Percentiles rank a stretch among this genome's conserved stretches.
phyloP scores from a whole-genome alignment of 2,888 invertebrate genomes.

The Deladenus siricidicola region DNA sequence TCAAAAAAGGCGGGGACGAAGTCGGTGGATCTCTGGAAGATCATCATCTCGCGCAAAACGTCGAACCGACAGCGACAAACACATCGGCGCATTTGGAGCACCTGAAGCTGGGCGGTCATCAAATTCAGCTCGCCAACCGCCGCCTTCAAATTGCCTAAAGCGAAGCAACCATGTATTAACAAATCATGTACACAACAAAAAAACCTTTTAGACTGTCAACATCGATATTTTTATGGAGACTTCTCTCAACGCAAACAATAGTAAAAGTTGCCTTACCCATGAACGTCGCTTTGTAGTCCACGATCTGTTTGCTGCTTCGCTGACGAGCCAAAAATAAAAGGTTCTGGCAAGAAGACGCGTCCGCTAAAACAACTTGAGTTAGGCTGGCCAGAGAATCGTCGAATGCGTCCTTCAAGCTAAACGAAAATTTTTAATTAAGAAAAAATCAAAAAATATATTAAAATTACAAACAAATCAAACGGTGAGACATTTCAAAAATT shows the following conservation, averaged over 20 bases:
- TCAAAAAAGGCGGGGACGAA: slow-evolving; percentile 15
- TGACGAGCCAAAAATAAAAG: slow-evolving; percentile 4
- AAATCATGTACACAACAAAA: neutral
- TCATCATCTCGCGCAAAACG: slow-evolving; percentile 5
- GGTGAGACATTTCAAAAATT: no score
- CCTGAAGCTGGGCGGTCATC: neutral
- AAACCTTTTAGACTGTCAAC: no score
- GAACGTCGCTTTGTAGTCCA: slow-evolving; percentile 6
- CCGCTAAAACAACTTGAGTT: slow-evolving; percentile 4
- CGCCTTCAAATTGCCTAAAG: slow-evolving; percentile 13
- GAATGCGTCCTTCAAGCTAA: neutral
- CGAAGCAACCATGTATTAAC: neutral
- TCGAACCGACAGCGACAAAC: slow-evolving; percentile 17
- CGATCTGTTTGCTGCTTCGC: slow-evolving; percentile 2
- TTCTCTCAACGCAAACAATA: no score
- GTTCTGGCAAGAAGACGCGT: slow-evolving; percentile 8
- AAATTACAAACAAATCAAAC: neutral
- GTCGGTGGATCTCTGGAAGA: neutral
- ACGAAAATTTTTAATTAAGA: no score
- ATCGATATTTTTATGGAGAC: no score
- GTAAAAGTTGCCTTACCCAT: slow-evolving; percentile 2
- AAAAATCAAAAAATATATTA: neutral
- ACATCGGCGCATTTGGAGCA: slow-evolving; percentile 5
- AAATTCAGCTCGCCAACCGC: slow-evolving; percentile 2
- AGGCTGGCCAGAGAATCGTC: neutral